phyloP scores from a whole-genome alignment of 2,797 vertebrate species.

The Schizopygopsis pylzovi region DNA sequence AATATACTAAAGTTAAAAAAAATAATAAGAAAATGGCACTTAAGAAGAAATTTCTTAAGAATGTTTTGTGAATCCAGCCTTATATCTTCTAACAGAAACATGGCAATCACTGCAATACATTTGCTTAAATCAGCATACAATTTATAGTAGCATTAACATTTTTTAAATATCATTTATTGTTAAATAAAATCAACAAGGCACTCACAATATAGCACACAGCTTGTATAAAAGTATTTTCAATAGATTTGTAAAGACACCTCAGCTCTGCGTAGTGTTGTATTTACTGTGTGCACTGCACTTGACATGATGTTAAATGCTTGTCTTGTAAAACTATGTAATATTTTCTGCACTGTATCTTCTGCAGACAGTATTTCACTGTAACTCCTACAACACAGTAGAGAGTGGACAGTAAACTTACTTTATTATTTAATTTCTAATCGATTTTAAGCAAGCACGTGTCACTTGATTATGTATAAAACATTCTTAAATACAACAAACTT shows the following conservation, averaged over 20 bases:
- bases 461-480: not conserved
- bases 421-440: not conserved
- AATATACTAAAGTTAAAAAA: no score
- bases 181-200: not conserved
- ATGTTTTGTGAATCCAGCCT: no score
- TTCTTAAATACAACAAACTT: not conserved
- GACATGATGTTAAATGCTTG: not conserved
- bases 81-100: not conserved
- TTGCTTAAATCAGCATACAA: not conserved
- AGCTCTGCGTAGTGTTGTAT: not conserved
- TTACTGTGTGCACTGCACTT: not conserved
- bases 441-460: not conserved
- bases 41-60: no score
- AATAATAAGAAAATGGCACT: no score
- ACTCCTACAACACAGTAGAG: not conserved
- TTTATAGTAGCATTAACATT: not conserved
- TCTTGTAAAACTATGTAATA: not conserved
- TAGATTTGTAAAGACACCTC: not conserved
- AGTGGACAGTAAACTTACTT: not conserved
- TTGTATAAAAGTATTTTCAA: not conserved
- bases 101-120: not conserved
- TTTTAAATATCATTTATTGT: not conserved
- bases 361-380: not conserved
- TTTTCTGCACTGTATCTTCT: not conserved
- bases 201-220: not conserved